Conservation (phyloP, 2,797 vertebrate genomes). For the Ctenopoma multispine region DNA sequence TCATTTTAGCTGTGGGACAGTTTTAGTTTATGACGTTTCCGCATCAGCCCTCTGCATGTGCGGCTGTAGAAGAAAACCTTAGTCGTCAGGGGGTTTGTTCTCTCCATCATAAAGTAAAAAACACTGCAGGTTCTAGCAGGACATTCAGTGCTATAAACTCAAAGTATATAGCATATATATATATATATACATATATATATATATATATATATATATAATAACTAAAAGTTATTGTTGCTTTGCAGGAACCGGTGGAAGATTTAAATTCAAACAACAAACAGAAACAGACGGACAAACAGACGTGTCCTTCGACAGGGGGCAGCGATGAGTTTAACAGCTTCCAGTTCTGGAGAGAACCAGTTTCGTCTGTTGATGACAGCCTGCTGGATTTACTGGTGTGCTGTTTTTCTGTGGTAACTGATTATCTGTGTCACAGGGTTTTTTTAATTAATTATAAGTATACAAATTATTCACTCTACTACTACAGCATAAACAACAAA, state of each 20-base stretch:
- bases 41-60: no score
- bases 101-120: background rate
- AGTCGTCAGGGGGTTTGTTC: background rate
- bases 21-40: no score
- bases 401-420: background rate
- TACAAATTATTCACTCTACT: no score
- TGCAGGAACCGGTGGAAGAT: slow-evolving; percentile 28
- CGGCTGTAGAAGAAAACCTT: background rate
- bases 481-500: no score
- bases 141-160: background rate
- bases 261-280: background rate
- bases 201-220: no score
- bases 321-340: slow-evolving; percentile 86
- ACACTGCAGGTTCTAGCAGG: background rate
- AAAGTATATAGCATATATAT: no score
- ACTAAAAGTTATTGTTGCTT: background rate
- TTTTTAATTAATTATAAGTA: no score
- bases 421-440: no score
- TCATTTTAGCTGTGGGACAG: no score
- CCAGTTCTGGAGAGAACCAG: slow-evolving; percentile 90
- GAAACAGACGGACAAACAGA: background rate
- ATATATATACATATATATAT: no score
- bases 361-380: slow-evolving; percentile 85
- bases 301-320: background rate
- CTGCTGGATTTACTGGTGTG: slow-evolving; percentile 90